These are phyloP conservation scores for Suillia variegata DNA, from an alignment of 2,888 invertebrate genomes.

Conservation along the genomic window DNA sequence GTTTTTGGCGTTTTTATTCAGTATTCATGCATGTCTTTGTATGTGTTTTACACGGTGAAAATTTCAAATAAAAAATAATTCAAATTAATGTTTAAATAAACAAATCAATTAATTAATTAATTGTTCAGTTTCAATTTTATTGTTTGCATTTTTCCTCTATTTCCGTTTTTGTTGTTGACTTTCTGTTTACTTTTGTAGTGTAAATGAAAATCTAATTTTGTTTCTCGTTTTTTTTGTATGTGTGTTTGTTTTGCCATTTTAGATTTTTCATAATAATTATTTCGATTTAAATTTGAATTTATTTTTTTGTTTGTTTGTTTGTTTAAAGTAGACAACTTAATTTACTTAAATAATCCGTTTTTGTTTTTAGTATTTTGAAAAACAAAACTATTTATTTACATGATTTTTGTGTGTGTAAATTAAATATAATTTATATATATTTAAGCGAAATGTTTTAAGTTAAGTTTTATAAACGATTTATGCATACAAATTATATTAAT, in stretches of 20 bases:
- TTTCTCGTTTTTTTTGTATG: slow-evolving; percentile 1
- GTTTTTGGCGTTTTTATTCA: slow-evolving; percentile 36
- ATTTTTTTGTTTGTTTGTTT: too few relatives aligned
- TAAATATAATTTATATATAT: slow-evolving; percentile 6
- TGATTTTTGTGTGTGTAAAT: neutral
- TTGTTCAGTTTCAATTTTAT: too few relatives aligned
- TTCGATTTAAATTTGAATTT: slow-evolving; percentile 13
- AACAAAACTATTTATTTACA: slow-evolving; percentile 1
- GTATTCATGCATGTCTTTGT: slow-evolving; percentile 37
- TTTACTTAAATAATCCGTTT: slow-evolving; percentile 48
- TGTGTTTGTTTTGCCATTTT: neutral
- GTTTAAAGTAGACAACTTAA: slow-evolving; percentile 10
- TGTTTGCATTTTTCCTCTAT: neutral
- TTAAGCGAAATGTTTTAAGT: slow-evolving; percentile 1
- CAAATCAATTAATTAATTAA: too few relatives aligned
- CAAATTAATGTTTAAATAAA: slow-evolving; percentile 10
- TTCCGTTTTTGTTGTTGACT: neutral
- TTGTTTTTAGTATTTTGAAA: slow-evolving; percentile 6
- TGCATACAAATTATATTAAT: neutral
- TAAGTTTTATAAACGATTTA: neutral
- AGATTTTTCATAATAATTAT: too few relatives aligned
- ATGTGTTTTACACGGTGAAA: slow-evolving; percentile 24
- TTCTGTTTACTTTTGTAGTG: neutral
- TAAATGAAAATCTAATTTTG: neutral
- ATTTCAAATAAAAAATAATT: neutral